These are phyloP conservation scores for Orthosia cruda DNA, from an alignment of 2,888 invertebrate genomes.

Conservation along the genomic window DNA sequence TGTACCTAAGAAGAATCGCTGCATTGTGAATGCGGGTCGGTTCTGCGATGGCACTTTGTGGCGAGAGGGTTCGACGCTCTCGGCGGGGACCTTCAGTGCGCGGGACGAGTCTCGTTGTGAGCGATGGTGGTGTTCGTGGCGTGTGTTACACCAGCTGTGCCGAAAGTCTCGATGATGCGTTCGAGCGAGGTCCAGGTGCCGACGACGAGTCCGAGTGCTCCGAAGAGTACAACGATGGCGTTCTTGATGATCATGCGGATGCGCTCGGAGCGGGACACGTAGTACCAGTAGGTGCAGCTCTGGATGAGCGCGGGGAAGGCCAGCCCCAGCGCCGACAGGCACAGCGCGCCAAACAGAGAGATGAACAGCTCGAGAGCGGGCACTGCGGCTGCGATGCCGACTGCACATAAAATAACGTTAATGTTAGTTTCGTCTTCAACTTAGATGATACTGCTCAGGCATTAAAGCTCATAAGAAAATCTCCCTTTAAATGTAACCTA, in stretches of 20 bases:
- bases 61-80: conserved; percentile 42
- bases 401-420: conserved; percentile 89
- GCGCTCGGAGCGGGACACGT: conserved; percentile 90
- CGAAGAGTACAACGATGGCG: conserved; percentile 92
- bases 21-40: conserved; percentile 72
- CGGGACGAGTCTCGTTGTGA: conserved; percentile 35
- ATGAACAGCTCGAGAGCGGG: conserved; percentile 96
- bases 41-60: conserved; percentile 76
- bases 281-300: conserved; percentile 95
- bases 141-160: conserved; percentile 11
- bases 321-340: conserved; percentile 96
- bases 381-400: conserved; percentile 96
- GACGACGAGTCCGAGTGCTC: conserved; percentile 93
- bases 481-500: too few relatives aligned
- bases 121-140: conserved; percentile 30
- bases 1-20: conserved; percentile 68
- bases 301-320: conserved; percentile 98
- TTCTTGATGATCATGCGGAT: conserved; percentile 93
- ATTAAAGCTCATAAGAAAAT: too few relatives aligned
- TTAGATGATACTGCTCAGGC: not conserved
- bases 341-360: conserved; percentile 97
- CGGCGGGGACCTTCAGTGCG: conserved; percentile 38
- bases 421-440: not conserved
- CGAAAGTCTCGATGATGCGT: conserved; percentile 92
- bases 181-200: conserved; percentile 94